Conservation (phyloP, 1,140 invertebrate species). For the Thaumatotibia leucotreta region DNA sequence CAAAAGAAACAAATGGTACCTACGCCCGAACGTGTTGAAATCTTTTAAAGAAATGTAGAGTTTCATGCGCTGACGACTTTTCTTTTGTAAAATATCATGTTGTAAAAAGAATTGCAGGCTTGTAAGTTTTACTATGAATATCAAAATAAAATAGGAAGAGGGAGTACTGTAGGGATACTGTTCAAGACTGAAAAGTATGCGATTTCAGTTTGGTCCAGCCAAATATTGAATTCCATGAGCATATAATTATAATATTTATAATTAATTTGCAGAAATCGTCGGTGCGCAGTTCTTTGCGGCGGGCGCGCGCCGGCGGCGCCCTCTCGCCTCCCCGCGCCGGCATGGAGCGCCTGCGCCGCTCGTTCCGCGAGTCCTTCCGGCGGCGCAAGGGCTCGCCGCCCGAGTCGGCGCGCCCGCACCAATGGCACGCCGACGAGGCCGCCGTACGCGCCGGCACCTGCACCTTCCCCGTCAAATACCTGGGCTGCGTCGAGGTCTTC, state of each 20-base stretch:
- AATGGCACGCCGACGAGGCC: slow-evolving; percentile 98
- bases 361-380: slow-evolving; percentile 95
- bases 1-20: too few species aligned
- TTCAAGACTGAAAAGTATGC: too few species aligned
- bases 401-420: slow-evolving; percentile 96
- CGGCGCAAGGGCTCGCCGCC: slow-evolving; percentile 87
- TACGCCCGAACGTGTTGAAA: too few species aligned
- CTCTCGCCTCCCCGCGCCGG: slow-evolving; percentile 83
- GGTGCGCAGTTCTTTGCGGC: slow-evolving; percentile 75
- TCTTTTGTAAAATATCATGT: neutral
- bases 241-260: neutral
- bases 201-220: too few species aligned
- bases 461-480: slow-evolving; percentile 98
- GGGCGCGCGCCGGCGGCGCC: slow-evolving; percentile 80
- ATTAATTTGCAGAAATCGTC: slow-evolving; percentile 69
- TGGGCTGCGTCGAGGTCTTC: slow-evolving; percentile 99
- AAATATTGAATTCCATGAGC: neutral
- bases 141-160: too few species aligned
- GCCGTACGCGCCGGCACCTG: slow-evolving; percentile 97
- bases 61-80: neutral
- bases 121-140: too few species aligned
- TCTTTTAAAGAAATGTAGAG: too few species aligned
- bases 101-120: too few species aligned
- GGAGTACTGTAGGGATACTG: too few species aligned
- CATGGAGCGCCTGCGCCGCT: slow-evolving; percentile 95